Conservation (phyloP, 2,888 invertebrate species). For the Chrysolina americana region DNA sequence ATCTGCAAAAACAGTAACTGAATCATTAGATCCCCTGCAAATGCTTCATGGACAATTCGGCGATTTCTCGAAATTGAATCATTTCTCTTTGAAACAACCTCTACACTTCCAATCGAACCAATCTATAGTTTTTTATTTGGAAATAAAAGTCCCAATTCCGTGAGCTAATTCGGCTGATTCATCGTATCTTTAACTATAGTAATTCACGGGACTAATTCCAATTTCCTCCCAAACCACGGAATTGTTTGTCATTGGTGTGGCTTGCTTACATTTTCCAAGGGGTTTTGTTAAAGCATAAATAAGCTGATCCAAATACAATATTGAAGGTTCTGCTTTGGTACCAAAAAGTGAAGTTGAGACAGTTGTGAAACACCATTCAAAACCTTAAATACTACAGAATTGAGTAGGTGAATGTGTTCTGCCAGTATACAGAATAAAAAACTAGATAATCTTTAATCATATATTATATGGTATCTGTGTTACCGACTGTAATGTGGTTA, state of each 20-base stretch:
- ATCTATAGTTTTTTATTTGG: conserved; percentile 41
- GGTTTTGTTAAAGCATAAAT: too few species aligned
- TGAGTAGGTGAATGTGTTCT: too few species aligned
- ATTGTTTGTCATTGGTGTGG: conserved; percentile 24
- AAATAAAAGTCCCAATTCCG: conserved; percentile 38
- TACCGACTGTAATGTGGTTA: too few species aligned
- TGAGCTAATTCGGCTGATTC: conserved; percentile 50
- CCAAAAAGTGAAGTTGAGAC: too few species aligned
- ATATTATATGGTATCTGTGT: too few species aligned
- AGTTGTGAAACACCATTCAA: too few species aligned
- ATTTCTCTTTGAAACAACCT: conserved; percentile 28
- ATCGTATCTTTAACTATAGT: conserved; percentile 48
- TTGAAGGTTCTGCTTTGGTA: too few species aligned
- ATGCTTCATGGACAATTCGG: not conserved
- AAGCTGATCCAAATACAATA: too few species aligned
- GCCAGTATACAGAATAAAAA: too few species aligned
- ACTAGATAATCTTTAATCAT: too few species aligned
- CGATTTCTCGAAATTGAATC: not conserved
- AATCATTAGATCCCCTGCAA: not conserved
- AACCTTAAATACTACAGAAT: too few species aligned
- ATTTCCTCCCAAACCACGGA: conserved; percentile 44
- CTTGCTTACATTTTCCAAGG: not conserved
- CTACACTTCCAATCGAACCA: conserved; percentile 39
- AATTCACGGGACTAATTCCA: conserved; percentile 52
- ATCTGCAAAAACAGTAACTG: not conserved